phyloP scores from a whole-genome alignment of 2,888 invertebrate genomes.

The Sinelater perroti region DNA sequence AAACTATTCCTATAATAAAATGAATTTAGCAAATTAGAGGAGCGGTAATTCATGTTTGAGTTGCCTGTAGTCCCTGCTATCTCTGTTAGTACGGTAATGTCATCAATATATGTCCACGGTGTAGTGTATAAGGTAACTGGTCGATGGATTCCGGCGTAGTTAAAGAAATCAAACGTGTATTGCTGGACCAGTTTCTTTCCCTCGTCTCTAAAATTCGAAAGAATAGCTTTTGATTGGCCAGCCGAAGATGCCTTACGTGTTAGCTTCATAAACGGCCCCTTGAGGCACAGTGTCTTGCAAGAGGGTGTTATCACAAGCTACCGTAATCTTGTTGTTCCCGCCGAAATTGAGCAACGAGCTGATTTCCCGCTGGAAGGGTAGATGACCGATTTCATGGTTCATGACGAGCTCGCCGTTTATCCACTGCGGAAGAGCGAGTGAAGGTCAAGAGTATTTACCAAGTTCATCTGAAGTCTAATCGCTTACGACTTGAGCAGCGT shows the following conservation, averaged over 20 bases:
- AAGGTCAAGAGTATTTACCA: neutral
- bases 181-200: slow-evolving; percentile 73
- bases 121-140: slow-evolving; percentile 90
- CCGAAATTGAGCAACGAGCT: slow-evolving; percentile 73
- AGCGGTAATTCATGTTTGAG: no score
- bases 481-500: slow-evolving; percentile 88
- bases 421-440: slow-evolving; percentile 69
- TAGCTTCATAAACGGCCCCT: slow-evolving; percentile 72
- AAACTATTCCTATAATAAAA: slow-evolving; percentile 63
- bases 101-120: slow-evolving; percentile 83
- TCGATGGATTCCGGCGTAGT: slow-evolving; percentile 97
- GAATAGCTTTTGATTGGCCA: no score
- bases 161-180: slow-evolving; percentile 96
- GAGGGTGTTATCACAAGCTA: slow-evolving; percentile 94
- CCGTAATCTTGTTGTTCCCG: slow-evolving; percentile 81
- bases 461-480: slow-evolving; percentile 44
- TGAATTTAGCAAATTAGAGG: no score
- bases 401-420: slow-evolving; percentile 83
- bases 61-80: slow-evolving; percentile 70
- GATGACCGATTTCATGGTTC: slow-evolving; percentile 92
- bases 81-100: slow-evolving; percentile 81
- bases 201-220: slow-evolving; percentile 62
- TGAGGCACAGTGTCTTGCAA: slow-evolving; percentile 90
- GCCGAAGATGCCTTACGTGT: slow-evolving; percentile 64
- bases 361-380: slow-evolving; percentile 92